phyloP scores from a whole-genome alignment of 2,797 vertebrate genomes.

The Delichon dasypus region DNA sequence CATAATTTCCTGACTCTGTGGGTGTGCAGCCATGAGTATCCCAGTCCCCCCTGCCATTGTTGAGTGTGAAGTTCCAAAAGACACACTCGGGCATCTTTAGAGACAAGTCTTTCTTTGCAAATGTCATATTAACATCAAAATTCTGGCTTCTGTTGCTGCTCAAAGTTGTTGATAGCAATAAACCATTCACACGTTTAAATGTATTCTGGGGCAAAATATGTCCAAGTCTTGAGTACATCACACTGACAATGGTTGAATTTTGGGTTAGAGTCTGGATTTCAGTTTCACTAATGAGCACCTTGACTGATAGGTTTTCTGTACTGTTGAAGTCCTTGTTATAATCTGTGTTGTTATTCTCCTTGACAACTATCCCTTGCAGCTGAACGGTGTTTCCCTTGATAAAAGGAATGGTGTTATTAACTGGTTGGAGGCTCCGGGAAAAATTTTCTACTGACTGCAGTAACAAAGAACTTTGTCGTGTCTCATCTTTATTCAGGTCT shows the following conservation, averaged over 20 bases:
- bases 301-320: slow-evolving; percentile 65
- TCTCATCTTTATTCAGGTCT: slow-evolving; percentile 59
- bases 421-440: slow-evolving; percentile 13
- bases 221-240: slow-evolving; percentile 78
- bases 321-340: slow-evolving; percentile 38
- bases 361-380: slow-evolving; percentile 67
- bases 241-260: slow-evolving; percentile 75
- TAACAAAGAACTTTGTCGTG: slow-evolving; percentile 69
- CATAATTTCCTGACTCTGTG: neutral
- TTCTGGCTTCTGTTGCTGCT: neutral
- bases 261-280: slow-evolving; percentile 11
- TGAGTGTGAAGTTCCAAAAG: slow-evolving; percentile 88
- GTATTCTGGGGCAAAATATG: slow-evolving; percentile 68
- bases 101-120: slow-evolving; percentile 61
- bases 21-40: slow-evolving; percentile 76
- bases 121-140: slow-evolving; percentile 77
- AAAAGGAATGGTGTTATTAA: slow-evolving; percentile 11
- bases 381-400: slow-evolving; percentile 56
- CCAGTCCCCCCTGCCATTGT: slow-evolving; percentile 74
- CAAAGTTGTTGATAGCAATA: slow-evolving; percentile 80
- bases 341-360: neutral
- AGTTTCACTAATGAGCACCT: slow-evolving; percentile 60
- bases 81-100: slow-evolving; percentile 77
- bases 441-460: slow-evolving; percentile 78
- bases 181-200: slow-evolving; percentile 61